Conservation (phyloP, 2,888 invertebrate genomes). For the Strigamia maritima region DNA sequence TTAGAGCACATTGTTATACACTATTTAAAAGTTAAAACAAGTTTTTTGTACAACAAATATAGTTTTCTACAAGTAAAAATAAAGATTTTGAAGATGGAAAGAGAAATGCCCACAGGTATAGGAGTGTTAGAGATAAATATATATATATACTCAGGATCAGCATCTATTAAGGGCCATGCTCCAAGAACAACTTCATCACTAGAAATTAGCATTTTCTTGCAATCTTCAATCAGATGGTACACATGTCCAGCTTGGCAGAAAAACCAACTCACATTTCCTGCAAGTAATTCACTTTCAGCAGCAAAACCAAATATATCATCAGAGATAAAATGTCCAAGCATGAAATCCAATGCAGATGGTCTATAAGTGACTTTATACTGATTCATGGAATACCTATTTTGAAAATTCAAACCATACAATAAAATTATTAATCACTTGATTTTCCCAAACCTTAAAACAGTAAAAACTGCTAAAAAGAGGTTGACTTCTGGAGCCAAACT, state of each 20-base stretch:
- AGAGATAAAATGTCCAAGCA: conserved; percentile 66
- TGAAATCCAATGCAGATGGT: conserved; percentile 92
- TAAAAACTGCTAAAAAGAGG: conserved; percentile 64
- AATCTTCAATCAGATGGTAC: conserved; percentile 88
- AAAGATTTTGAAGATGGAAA: no score
- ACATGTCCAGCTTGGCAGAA: conserved; percentile 85
- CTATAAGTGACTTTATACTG: conserved; percentile 93
- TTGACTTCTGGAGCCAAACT: conserved; percentile 68
- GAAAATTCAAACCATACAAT: no score
- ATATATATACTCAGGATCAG: conserved; percentile 83
- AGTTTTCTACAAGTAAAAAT: no score
- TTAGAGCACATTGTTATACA: no score
- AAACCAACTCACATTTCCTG: conserved; percentile 54
- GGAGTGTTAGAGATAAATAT: no score
- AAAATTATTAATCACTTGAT: no score
- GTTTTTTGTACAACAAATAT: not conserved
- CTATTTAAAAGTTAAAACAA: not conserved
- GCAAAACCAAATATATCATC: conserved; percentile 45
- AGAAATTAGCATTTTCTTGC: conserved; percentile 82
- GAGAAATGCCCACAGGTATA: no score
- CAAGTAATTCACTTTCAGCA: conserved; percentile 54
- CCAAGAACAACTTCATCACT: conserved; percentile 82
- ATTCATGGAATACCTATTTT: conserved; percentile 94
- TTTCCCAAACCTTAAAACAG: conserved; percentile 75
- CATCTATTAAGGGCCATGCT: conserved; percentile 93